Conservation (phyloP, 2,888 invertebrate species). For the Notodonta dromedarius region DNA sequence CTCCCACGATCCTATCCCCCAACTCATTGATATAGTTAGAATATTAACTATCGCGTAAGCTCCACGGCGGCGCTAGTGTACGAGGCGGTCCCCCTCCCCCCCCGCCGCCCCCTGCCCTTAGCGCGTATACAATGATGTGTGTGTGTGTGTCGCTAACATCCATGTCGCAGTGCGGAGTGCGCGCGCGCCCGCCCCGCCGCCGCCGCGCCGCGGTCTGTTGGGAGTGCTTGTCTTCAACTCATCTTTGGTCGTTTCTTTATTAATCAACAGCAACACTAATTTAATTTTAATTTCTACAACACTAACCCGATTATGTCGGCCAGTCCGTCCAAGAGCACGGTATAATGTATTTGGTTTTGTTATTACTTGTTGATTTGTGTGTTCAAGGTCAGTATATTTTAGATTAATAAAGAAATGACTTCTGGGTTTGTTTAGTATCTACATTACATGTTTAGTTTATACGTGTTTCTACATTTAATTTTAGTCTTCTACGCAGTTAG, state of each 20-base stretch:
- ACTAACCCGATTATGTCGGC: neutral
- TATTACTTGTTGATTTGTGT: neutral
- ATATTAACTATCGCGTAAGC: too few relatives aligned
- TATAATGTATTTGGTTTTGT: neutral
- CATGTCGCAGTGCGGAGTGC: neutral
- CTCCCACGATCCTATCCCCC: slow-evolving; percentile 4
- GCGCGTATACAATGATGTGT: slow-evolving; percentile 17
- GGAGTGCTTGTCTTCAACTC: neutral
- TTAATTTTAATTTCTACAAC: neutral
- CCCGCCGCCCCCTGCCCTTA: neutral
- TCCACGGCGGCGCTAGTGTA: slow-evolving; percentile 32
- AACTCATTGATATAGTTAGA: slow-evolving; percentile 14
- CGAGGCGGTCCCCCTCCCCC: neutral
- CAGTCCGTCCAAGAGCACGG: neutral
- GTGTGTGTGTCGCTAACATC: slow-evolving; percentile 30
- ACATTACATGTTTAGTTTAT: neutral
- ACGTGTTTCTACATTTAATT: neutral
- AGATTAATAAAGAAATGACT: neutral
- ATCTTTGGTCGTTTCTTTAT: neutral
- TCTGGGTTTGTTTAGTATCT: neutral
- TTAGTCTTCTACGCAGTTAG: neutral
- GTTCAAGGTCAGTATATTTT: neutral
- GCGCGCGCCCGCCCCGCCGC: neutral
- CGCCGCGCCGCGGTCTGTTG: neutral
- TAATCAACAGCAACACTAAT: neutral